Evolutionary conservation across 2,888 invertebrate species (phyloP).

Genomic region (Synergus gifuensis): DNA sequence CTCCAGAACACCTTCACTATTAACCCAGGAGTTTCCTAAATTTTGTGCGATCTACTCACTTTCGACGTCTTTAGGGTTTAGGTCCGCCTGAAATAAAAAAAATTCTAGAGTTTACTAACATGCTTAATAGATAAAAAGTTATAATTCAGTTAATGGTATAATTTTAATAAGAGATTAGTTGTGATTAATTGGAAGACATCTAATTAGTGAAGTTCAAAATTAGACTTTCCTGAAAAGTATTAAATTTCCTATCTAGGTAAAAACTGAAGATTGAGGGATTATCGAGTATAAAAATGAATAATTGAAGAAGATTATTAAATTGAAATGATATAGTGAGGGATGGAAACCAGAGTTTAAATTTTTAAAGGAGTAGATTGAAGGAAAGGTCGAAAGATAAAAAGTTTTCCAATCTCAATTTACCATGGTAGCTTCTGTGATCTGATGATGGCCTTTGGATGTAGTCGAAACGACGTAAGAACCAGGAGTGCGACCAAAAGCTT

Average conservation of each 20-base stretch:
- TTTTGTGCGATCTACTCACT: conserved; percentile 83
- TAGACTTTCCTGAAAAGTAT: neutral
- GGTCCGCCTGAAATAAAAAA: conserved; percentile 87
- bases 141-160: neutral
- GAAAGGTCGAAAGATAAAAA: conserved; percentile 39
- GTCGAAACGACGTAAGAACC: conserved; percentile 87
- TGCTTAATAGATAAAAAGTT: neutral
- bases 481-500: conserved; percentile 87
- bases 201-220: neutral
- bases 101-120: neutral
- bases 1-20: conserved; percentile 1
- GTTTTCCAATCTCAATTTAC: conserved; percentile 62
- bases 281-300: neutral
- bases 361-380: neutral
- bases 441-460: conserved; percentile 80
- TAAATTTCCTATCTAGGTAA: neutral
- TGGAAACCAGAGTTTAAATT: neutral
- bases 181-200: neutral
- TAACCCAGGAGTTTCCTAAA: neutral
- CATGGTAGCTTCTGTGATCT: conserved; percentile 66
- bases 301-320: neutral
- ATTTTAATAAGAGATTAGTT: neutral
- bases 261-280: conserved; percentile 44
- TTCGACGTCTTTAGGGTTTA: conserved; percentile 92
- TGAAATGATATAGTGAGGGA: neutral